Evolutionary conservation across 2,113 vertebrate genomes (phyloP), one percentile per base, ranked within the genome.

Genomic region (Labrus mixtus): DNA sequence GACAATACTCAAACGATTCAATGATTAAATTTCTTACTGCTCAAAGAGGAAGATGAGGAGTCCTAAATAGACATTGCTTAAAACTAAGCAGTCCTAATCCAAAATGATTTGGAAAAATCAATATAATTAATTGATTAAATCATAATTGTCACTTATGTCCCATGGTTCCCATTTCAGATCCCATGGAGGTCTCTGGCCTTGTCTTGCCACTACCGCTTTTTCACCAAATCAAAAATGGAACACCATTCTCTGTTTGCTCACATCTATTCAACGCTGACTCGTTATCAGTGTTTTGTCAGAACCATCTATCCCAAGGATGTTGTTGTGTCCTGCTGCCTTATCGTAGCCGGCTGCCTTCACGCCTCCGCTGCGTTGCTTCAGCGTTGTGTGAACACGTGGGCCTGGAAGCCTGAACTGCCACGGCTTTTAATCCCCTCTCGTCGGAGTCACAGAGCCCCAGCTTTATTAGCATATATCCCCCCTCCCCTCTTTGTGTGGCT

Each of bases 381-480:
- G 81, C 33, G 45, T 6, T 57, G 65, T 76, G 69, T 25, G 65
- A 58, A 70, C 62, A 68, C 33, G 25, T 70, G 54, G 76, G 82
- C 76, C 76, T 77, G 57, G 84, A 76, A 90, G 78, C 86, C 75
- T 68, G 67, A 69, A 50, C 89, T 83, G 84, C 79, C 86, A 85
- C 67, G 57, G 64, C 74, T 80, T 86, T 78, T 89, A 91, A 93
- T 92, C 89, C 73, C 77, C 78, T 71, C 76, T 33, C 22, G 46
- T 61, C 69, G 63, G 77, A 90, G 84, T 76, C 65, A 61, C 50
- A 72, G 65, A 71, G 56, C 73, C 85, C 45, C 80, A 69, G 78
- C 25, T 61, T 87, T 65, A 89, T 90, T 89, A 90, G 72, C 86
- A 86, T 87, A 78, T 61, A 56, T 43, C 56, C 53, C 58, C 73